phyloP scores from a whole-genome alignment of 2,888 invertebrate genomes.

The Agrenia bidenticulata region DNA sequence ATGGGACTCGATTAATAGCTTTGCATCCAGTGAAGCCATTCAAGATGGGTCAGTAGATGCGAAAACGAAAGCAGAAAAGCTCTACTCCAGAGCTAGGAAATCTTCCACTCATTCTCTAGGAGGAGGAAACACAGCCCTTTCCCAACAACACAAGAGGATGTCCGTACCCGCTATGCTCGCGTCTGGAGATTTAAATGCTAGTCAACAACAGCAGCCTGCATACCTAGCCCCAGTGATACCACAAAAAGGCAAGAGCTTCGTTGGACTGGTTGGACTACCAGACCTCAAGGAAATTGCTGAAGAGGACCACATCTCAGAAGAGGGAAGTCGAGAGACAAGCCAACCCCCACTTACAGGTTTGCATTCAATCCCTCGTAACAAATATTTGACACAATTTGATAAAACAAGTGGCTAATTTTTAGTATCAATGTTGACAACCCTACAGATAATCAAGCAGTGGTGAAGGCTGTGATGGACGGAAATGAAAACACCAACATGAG shows the following conservation, averaged over 20 bases:
- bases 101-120: slow-evolving; percentile 27
- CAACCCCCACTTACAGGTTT: background rate
- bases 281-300: slow-evolving; percentile 49
- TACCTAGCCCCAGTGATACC: slow-evolving; percentile 3
- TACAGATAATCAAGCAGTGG: background rate
- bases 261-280: slow-evolving; percentile 31
- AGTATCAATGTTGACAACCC: no score
- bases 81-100: slow-evolving; percentile 34
- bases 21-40: slow-evolving; percentile 27
- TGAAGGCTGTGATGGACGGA: slow-evolving; percentile 22
- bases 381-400: no score
- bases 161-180: slow-evolving; percentile 42
- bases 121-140: background rate
- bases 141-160: slow-evolving; percentile 25
- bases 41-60: slow-evolving; percentile 18
- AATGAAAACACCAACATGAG: slow-evolving; percentile 37
- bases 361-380: no score
- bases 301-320: slow-evolving; percentile 46
- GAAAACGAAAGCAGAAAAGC: slow-evolving; percentile 19
- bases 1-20: slow-evolving; percentile 53
- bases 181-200: background rate
- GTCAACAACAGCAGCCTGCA: background rate
- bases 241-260: slow-evolving; percentile 38
- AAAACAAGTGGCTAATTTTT: no score
- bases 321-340: slow-evolving; percentile 28